phyloP scores from a whole-genome alignment of 2,888 invertebrate genomes.

The Acleris literana region DNA sequence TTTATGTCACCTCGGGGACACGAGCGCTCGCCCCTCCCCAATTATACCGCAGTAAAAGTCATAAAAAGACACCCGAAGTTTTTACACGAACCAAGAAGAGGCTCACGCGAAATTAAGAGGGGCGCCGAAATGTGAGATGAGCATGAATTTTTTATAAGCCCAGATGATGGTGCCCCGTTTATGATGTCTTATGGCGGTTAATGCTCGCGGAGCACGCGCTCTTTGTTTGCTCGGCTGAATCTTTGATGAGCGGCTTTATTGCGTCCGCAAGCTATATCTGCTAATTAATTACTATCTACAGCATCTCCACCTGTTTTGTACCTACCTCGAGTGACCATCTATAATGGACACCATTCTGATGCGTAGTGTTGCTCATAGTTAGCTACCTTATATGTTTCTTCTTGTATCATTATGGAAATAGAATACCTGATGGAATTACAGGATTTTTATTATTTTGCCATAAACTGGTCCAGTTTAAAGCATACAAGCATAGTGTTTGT shows the following conservation, averaged over 20 bases:
- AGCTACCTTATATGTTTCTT: not conserved
- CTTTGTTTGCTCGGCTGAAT: constrained; percentile 75
- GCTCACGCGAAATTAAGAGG: constrained; percentile 83
- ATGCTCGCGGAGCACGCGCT: constrained; percentile 76
- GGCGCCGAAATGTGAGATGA: constrained; percentile 84
- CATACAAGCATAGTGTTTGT: not conserved
- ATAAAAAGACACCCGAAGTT: constrained; percentile 84
- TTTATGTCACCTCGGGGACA: constrained; percentile 84
- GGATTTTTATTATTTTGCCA: too few relatives aligned
- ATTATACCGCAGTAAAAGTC: constrained; percentile 84
- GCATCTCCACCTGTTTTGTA: constrained; percentile 15
- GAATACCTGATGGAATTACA: too few relatives aligned
- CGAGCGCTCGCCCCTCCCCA: constrained; percentile 80
- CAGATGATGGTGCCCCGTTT: constrained; percentile 83
- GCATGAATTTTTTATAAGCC: constrained; percentile 83
- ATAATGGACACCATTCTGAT: constrained; percentile 5
- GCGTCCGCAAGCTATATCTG: constrained; percentile 66
- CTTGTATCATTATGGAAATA: too few relatives aligned
- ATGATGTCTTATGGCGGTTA: constrained; percentile 82
- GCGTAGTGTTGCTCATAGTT: not conserved
- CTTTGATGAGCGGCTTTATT: constrained; percentile 79
- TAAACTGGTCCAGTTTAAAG: too few relatives aligned
- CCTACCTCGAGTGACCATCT: constrained; percentile 23
- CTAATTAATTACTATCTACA: constrained; percentile 74
- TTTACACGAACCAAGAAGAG: constrained; percentile 82